Evolutionary conservation across 2,888 invertebrate species (phyloP), one percentile per base, ranked within the genome.

Genomic region (Neelides folsomi): DNA sequence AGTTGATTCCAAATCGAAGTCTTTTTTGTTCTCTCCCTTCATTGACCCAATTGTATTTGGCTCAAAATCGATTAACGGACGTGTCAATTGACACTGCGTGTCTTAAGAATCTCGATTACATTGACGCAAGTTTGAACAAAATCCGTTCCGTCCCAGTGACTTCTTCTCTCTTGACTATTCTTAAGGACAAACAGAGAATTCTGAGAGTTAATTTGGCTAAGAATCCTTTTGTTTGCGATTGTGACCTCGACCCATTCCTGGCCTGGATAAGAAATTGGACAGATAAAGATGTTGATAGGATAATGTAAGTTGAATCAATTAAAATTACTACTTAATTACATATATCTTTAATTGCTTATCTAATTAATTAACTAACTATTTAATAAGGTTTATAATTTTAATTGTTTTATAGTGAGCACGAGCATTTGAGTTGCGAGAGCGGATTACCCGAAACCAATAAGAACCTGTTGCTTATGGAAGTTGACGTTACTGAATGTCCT

Each of bases 1-100:
- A 75, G 20, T 72, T 75, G 46, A 81, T 83, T 60, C 73, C 73
- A 54, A 80, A 82, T 66, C 71, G 73, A 12, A 75, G 74, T 42
- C 78, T 83, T 1, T 85, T 85, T 67, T 85, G 84, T 65, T 79
- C 79, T 64, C 69, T 84, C 19, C 79, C 80, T 0, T 75, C 74
- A 48, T 68, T 85, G 4, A 72, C 78, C 57, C 80, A 83, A 66
- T 71, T 85, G 1, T 78, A 83, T 68, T 69, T 85, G 47, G 81
- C 80, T n/a, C 77, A 82, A 60, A 71, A 71, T 55, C 59, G 58
- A 19, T 57, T 71, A 19, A 57, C 63, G 5, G 67, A 67, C 41
- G 68, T 83, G 2, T 78, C 79, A 63, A 80, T 84, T 64, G 78
- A 81, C 61, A 71, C 83, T 12, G 72, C 74, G 8, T 85, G 85